Percentiles rank a stretch among this genome's conserved stretches.
These are phyloP conservation scores for Trypoxylon attenuatum DNA, from an alignment of 2,888 invertebrate species.

Conservation along the genomic window DNA sequence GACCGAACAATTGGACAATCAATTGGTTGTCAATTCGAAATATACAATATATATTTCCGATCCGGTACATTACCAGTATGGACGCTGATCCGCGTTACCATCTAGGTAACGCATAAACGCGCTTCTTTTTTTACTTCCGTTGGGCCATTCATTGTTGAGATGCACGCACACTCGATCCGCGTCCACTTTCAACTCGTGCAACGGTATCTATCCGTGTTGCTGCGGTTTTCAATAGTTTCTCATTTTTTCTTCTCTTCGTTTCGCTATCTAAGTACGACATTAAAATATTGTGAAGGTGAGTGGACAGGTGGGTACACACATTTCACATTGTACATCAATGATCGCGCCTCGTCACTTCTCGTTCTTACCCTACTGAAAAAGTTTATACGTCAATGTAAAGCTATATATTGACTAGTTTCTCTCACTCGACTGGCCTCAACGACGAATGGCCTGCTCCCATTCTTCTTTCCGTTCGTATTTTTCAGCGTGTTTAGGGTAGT, in stretches of 20 bases:
- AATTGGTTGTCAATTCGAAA: background rate
- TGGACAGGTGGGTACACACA: conserved; percentile 24
- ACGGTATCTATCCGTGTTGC: conserved; percentile 14
- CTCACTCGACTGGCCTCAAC: conserved; percentile 64
- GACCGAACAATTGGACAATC: conserved; percentile 8
- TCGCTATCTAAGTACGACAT: conserved; percentile 41
- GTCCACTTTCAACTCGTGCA: conserved; percentile 17
- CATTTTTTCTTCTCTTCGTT: background rate
- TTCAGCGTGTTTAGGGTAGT: conserved; percentile 1
- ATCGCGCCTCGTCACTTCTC: conserved; percentile 25
- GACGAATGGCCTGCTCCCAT: conserved; percentile 59
- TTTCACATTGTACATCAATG: conserved; percentile 34
- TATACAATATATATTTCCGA: background rate
- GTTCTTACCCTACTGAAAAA: conserved; percentile 48
- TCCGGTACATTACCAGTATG: conserved; percentile 4
- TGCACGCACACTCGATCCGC: conserved; percentile 15
- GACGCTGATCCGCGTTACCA: conserved; percentile 1
- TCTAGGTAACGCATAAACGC: conserved; percentile 1
- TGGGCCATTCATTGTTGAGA: conserved; percentile 57
- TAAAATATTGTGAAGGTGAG: conserved; percentile 40
- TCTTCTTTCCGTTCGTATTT: background rate
- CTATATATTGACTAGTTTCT: conserved; percentile 74
- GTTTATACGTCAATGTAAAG: conserved; percentile 70
- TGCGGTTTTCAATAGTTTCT: conserved; percentile 9
- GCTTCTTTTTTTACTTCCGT: conserved; percentile 1